phyloP scores from a whole-genome alignment of 2,888 invertebrate species.

The Micoletzkya japonica region DNA sequence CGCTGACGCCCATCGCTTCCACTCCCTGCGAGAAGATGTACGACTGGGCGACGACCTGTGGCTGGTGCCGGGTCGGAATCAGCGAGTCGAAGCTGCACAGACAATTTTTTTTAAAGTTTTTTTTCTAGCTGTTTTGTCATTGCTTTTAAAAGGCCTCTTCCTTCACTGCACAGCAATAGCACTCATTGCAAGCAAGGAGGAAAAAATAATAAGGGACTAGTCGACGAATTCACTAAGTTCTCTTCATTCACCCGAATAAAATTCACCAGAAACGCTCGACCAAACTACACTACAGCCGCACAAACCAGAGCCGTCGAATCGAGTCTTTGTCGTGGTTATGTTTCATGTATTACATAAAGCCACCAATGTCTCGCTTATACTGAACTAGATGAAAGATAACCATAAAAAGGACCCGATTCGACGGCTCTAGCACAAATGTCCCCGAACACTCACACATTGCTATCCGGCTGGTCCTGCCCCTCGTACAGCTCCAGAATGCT shows the following conservation, averaged over 20 bases:
- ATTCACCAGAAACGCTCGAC: too few relatives aligned
- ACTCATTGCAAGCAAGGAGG: neutral
- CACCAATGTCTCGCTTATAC: too few relatives aligned
- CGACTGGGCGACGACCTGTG: constrained; percentile 76
- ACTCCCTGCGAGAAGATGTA: constrained; percentile 83
- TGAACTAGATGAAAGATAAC: too few relatives aligned
- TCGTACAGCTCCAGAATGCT: constrained; percentile 92
- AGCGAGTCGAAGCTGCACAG: constrained; percentile 78
- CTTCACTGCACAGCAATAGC: neutral
- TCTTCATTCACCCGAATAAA: too few relatives aligned
- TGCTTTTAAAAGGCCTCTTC: neutral
- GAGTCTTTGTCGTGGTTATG: too few relatives aligned
- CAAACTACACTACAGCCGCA: too few relatives aligned
- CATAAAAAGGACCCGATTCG: neutral
- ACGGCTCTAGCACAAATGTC: too few relatives aligned
- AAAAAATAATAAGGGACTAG: neutral
- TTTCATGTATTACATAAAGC: too few relatives aligned
- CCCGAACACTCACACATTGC: constrained; percentile 14
- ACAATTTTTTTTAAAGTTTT: neutral
- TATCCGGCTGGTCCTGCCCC: constrained; percentile 70
- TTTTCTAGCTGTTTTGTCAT: neutral
- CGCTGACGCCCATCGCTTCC: constrained; percentile 80
- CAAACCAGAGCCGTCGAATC: too few relatives aligned
- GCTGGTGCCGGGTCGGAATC: constrained; percentile 70
- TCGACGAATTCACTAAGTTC: neutral